Base-by-base conservation (phyloP, 2,888 invertebrate genomes). In the Ormyrus thymus region DNA sequence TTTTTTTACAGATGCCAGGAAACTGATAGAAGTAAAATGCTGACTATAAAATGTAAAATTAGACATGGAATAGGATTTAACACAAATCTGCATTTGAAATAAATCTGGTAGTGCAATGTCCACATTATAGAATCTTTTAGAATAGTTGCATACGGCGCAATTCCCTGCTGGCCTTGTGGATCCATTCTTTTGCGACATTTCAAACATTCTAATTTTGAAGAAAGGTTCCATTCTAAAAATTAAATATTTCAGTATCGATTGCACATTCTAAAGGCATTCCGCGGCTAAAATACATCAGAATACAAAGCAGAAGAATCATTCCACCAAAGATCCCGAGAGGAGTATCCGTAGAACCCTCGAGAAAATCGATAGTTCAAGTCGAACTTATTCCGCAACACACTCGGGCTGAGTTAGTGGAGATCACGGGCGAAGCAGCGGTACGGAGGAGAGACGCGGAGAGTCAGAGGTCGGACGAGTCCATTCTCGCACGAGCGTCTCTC, bases 391-490 rank as follows among this genome's bases (percentile, higher is more conserved):
- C n/a, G 66, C 10, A 43, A 7, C n/a, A 1, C 29, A 7, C 7
- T 15, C 13, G 0, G 29, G 29, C 29, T 29, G 29, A 29, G 29
- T 29, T 29, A 29, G 29, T 4, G 29, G 29, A 29, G 29, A 29
- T 29, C 29, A 29, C 29, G 29, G 4, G 46, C 11, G 5, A 46
- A n/a, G 6, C 55, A n/a, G 45, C 53, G 45, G 7, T n/a, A 15
- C 11, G 7, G 2, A n/a, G 48, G 48, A 59, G 62, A 59, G 29
- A 29, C 29, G 29, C 29, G 29, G 29, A 62, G 29, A 56, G 51
- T 70, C 58, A 64, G 64, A 64, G 53, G 59, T 48, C 48, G 79
- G 79, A 53, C 70, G 79, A 75, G 75, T 79, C 75, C 75, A 79
- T 71, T 79, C 10, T 64, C 53, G 48, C 13, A 4, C 9, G 0